Evolutionary conservation across 1,140 invertebrate genomes (phyloP), one percentile per base, ranked within the genome.

Genomic region (Listronotus bonariensis): DNA sequence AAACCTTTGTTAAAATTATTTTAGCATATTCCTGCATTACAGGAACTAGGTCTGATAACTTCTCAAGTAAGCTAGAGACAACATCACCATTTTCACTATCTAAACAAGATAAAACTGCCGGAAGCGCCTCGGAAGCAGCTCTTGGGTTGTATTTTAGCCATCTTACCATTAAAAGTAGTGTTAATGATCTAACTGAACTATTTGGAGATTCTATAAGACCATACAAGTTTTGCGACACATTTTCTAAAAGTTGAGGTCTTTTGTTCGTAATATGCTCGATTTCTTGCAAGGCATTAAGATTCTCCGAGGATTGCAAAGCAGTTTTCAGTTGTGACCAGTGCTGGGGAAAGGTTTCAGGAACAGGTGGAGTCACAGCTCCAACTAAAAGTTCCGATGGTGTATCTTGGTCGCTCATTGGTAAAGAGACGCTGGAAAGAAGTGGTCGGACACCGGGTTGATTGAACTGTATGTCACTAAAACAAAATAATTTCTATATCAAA

Each of bases 71-170:
- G 7, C 88, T 88, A 61, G 86, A 85, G 1, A 92, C 84, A 36
- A 96, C 84, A 68, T 93, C 91, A 0, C 90, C 87, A 71, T 91
- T 88, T 15, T 85, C 81, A 67, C 87, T 89, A 48, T 93, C 87
- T 41, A 97, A 80, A 76, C 92, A 93, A 67, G 90, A 86, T 36
- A 96, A 83, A 71, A 91, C 89, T 0, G 87, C 86, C 40, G 89
- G 85, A 0, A 96, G 79, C 59, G 89, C 88, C 38, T 77, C 74
- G 15, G 41, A 42, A n/a, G 75, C 71, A 1, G 72, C 71, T 49
- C 70, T 74, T 0, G 77, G 77, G 74, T 86, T 85, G 71, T 90
- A 83, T 69, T 88, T 88, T 36, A 78, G 66, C 66, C 75, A 72
- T 26, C 65, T 34, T 7, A 75, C 34, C 0, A 74, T 67, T 32